Conservation (phyloP, 2,888 invertebrate species). For the Archaeoteleia sp. region DNA sequence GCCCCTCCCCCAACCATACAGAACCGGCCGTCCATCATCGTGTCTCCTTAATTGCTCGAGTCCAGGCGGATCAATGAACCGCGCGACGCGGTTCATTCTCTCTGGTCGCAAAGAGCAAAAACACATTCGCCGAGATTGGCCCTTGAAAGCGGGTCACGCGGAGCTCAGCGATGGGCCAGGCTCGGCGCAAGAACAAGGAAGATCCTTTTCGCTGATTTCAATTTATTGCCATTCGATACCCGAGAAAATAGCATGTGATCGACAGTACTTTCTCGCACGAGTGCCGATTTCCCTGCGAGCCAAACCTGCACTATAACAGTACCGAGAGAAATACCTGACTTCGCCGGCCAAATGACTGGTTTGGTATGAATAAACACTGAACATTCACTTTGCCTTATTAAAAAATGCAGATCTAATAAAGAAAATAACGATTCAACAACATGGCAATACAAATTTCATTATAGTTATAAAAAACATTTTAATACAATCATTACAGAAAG, state of each 20-base stretch:
- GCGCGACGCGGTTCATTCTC: constrained; percentile 8
- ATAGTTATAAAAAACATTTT: too few species aligned
- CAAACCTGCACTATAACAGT: constrained; percentile 17
- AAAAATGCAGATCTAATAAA: too few species aligned
- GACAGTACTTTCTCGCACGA: constrained; percentile 37
- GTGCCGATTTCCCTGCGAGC: constrained; percentile 34
- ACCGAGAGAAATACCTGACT: constrained; percentile 21
- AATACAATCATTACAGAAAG: too few species aligned
- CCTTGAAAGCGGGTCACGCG: constrained; percentile 19
- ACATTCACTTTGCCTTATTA: constrained; percentile 37
- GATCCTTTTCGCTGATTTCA: constrained; percentile 19
- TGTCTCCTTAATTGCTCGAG: constrained; percentile 26
- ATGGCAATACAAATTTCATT: too few species aligned
- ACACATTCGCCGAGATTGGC: constrained; percentile 14
- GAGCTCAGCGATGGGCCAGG: constrained; percentile 3
- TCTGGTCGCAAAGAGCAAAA: constrained; percentile 22
- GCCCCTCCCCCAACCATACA: constrained; percentile 5
- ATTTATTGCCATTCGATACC: constrained; percentile 1
- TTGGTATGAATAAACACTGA: constrained; percentile 23
- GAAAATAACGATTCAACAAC: too few species aligned
- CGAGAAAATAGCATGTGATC: constrained; percentile 27
- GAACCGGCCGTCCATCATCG: constrained; percentile 7
- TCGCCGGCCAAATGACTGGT: constrained; percentile 29
- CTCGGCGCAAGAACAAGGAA: not conserved
- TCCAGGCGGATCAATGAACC: constrained; percentile 41